Conservation (phyloP, 2,888 invertebrate genomes). For the Ernsta delagoae region DNA sequence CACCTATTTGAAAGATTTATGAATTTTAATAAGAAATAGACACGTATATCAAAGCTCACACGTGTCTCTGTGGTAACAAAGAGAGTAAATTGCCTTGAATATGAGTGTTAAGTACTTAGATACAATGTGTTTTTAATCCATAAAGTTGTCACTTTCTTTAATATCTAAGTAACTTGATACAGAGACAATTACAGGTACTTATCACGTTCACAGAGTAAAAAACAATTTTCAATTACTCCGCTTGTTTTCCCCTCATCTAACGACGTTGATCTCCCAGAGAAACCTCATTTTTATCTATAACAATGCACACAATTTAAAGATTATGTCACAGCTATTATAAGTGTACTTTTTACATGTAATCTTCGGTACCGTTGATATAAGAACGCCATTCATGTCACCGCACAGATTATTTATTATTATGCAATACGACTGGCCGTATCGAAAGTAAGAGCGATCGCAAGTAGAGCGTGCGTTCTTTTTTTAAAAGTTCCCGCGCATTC, state of each 20-base stretch:
- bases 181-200: too few relatives aligned
- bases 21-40: too few relatives aligned
- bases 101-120: too few relatives aligned
- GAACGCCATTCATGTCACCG: conserved; percentile 56
- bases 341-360: conserved; percentile 38
- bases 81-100: too few relatives aligned
- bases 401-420: conserved; percentile 56
- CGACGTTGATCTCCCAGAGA: conserved; percentile 22
- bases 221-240: conserved; percentile 13
- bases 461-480: conserved; percentile 58
- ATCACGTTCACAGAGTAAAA: background rate
- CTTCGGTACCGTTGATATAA: conserved; percentile 53
- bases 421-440: conserved; percentile 64
- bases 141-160: too few relatives aligned
- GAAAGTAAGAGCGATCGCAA: conserved; percentile 73
- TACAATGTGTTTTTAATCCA: too few relatives aligned
- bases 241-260: conserved; percentile 24
- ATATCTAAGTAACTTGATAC: too few relatives aligned
- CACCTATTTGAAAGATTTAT: too few relatives aligned
- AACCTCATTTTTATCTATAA: conserved; percentile 28
- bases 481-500: conserved; percentile 40
- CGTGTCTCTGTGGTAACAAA: too few relatives aligned
- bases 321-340: conserved; percentile 51
- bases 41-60: too few relatives aligned
- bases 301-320: conserved; percentile 39